Conservation (phyloP, 92 coral and sea anemone species). For the Porites divaricata region DNA sequence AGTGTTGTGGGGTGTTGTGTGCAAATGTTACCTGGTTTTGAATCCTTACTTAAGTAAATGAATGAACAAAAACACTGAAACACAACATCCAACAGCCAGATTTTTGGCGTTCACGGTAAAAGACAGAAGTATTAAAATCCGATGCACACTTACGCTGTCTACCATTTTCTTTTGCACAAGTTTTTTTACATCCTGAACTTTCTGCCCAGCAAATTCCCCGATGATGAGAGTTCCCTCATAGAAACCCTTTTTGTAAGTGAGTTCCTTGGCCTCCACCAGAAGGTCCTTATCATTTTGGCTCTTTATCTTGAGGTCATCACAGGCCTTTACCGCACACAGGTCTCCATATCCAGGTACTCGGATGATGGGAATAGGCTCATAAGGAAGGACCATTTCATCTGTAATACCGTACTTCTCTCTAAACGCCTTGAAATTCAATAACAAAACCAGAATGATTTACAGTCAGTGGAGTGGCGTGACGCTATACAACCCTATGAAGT, state of each 20-base stretch:
- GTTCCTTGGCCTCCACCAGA: slow-evolving; percentile 90
- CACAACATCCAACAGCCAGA: not conserved
- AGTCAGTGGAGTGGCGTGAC: too few species aligned
- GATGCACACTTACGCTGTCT: slow-evolving; percentile 65
- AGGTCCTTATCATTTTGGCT: slow-evolving; percentile 96
- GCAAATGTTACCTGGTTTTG: not conserved
- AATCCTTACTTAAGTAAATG: not conserved
- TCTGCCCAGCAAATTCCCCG: slow-evolving; percentile 88
- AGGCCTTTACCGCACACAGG: slow-evolving; percentile 90
- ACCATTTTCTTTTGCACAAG: slow-evolving; percentile 89
- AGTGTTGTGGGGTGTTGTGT: not conserved
- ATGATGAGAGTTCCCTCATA: slow-evolving; percentile 94
- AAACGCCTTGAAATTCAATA: slow-evolving; percentile 65
- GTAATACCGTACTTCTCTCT: slow-evolving; percentile 91
- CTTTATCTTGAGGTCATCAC: slow-evolving; percentile 95
- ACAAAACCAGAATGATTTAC: not conserved
- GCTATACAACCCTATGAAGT: not conserved
- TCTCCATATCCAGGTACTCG: slow-evolving; percentile 96
- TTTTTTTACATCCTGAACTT: slow-evolving; percentile 99
- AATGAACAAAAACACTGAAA: not conserved
- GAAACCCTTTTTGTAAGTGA: slow-evolving; percentile 97
- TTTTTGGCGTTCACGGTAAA: not conserved
- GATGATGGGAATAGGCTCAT: slow-evolving; percentile 93
- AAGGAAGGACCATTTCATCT: slow-evolving; percentile 98
- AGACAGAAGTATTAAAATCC: too few species aligned